Conservation (phyloP, 1,140 invertebrate genomes). For the Argopecten irradians region DNA sequence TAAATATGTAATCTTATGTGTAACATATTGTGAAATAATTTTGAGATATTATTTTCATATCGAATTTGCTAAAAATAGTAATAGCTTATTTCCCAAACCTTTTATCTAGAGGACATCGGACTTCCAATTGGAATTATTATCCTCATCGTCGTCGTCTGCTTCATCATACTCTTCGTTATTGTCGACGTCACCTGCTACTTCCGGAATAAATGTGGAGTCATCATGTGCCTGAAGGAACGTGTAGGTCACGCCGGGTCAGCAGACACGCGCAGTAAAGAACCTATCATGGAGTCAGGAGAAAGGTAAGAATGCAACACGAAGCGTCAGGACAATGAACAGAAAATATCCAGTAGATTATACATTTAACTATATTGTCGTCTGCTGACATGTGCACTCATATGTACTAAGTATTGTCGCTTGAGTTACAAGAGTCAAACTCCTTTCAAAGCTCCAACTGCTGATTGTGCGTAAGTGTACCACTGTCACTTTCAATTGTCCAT, state of each 20-base stretch:
- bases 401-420: no score
- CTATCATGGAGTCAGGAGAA: slow-evolving; percentile 41
- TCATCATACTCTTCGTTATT: slow-evolving; percentile 57
- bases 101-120: neutral
- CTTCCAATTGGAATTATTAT: slow-evolving; percentile 50
- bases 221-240: slow-evolving; percentile 55
- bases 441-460: no score
- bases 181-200: slow-evolving; percentile 61
- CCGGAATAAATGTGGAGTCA: slow-evolving; percentile 56
- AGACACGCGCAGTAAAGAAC: slow-evolving; percentile 41
- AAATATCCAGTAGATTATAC: no score
- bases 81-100: neutral
- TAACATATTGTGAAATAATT: neutral
- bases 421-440: no score
- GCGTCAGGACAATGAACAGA: no score
- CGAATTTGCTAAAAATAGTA: no score
- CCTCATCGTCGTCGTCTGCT: slow-evolving; percentile 54
- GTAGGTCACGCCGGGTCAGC: slow-evolving; percentile 38
- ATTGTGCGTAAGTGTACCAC: no score
- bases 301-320: no score
- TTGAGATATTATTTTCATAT: no score
- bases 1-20: neutral
- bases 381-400: no score
- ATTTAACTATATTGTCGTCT: no score
- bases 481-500: no score